Conservation (phyloP, 1,140 invertebrate genomes). For the Palaemon carinicauda region DNA sequence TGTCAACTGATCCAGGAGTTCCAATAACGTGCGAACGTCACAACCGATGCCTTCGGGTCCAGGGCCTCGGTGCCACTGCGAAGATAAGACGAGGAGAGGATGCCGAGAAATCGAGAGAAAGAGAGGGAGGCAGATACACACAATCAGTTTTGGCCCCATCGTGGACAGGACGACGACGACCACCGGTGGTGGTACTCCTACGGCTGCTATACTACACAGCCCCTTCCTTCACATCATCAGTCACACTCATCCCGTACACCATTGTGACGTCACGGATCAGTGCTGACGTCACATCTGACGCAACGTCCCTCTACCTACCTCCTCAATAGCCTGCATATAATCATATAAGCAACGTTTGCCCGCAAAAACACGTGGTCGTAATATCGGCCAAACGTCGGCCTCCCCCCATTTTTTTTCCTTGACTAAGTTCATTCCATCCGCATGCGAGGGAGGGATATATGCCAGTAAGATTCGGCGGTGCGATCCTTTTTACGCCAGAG, state of each 20-base stretch:
- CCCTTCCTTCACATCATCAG: neutral
- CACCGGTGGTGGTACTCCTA: too few species aligned
- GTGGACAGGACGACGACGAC: too few species aligned
- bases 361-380: too few species aligned
- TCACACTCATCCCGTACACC: neutral
- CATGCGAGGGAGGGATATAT: too few species aligned
- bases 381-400: too few species aligned
- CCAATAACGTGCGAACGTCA: neutral
- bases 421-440: too few species aligned
- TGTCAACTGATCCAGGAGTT: too few species aligned
- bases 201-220: neutral
- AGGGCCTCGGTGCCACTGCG: neutral
- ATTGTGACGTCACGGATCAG: neutral
- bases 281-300: neutral
- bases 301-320: neutral
- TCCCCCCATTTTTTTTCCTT: too few species aligned
- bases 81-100: neutral
- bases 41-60: neutral
- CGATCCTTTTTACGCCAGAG: too few species aligned
- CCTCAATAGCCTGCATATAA: neutral
- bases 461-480: too few species aligned
- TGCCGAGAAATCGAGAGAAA: neutral
- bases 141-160: neutral
- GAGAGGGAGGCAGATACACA: neutral
- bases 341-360: too few species aligned